phyloP scores from a whole-genome alignment of 2,797 vertebrate genomes.

The Arctocebus calabarensis region DNA sequence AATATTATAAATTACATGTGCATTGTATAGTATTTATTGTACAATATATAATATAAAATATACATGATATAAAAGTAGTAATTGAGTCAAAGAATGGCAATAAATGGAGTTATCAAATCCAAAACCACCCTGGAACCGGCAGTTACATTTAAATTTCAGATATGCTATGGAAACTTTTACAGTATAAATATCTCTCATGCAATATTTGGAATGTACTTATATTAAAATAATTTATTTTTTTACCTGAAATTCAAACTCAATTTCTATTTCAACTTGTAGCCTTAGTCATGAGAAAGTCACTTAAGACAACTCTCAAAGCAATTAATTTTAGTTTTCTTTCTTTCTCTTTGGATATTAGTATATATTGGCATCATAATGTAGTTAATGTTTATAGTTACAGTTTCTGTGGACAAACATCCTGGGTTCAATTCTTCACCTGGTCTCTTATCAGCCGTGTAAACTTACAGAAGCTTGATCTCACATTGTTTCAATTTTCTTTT shows the following conservation, averaged over 20 bases:
- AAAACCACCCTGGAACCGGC: not conserved
- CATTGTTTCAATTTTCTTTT: not conserved
- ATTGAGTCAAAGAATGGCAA: not conserved
- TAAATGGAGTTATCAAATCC: not conserved
- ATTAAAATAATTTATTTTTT: not conserved
- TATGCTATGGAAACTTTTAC: not conserved
- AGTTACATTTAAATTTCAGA: not conserved
- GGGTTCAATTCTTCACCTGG: not conserved
- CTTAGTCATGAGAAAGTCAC: not conserved
- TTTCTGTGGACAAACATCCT: not conserved
- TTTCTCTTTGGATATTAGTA: not conserved
- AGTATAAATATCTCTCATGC: not conserved
- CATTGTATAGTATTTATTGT: not conserved
- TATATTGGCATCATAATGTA: fast-evolving
- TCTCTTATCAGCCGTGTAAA: not conserved
- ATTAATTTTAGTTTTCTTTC: not conserved
- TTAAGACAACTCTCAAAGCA: not conserved
- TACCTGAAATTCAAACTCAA: not conserved
- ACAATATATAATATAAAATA: not conserved
- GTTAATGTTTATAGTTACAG: not conserved
- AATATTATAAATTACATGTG: not conserved
- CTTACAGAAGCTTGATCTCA: not conserved
- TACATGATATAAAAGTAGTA: not conserved
- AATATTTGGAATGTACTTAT: not conserved
- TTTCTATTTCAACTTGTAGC: not conserved